Evolutionary conservation across 2,888 invertebrate species (phyloP).

Genomic region (Tanaodytes sp.): DNA sequence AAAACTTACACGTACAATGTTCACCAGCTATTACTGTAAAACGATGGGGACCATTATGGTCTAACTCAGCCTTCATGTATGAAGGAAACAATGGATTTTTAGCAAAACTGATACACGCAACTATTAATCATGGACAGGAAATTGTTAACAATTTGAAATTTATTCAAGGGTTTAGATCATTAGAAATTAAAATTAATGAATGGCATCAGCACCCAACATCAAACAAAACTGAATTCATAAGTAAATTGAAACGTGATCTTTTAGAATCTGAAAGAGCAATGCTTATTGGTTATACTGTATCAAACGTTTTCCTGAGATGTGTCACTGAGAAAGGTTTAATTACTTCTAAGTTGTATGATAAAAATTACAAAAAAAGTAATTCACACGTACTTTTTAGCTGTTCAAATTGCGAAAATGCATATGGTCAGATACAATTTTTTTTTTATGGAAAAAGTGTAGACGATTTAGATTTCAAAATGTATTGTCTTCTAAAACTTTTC

Average conservation of each 20-base stretch:
- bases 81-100: slow-evolving; percentile 27
- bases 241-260: slow-evolving; percentile 12
- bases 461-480: slow-evolving; percentile 15
- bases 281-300: slow-evolving; percentile 8
- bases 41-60: slow-evolving; percentile 34
- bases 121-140: slow-evolving; percentile 18
- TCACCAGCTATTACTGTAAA: slow-evolving; percentile 18
- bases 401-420: slow-evolving; percentile 13
- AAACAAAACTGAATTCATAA: slow-evolving; percentile 6
- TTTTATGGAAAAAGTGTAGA: slow-evolving; percentile 17
- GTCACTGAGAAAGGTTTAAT: not conserved
- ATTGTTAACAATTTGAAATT: slow-evolving; percentile 27
- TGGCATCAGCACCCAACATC: not conserved
- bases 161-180: slow-evolving; percentile 19
- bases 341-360: slow-evolving; percentile 19
- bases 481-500: slow-evolving; percentile 23
- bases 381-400: slow-evolving; percentile 16
- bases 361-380: slow-evolving; percentile 20
- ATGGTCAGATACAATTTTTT: slow-evolving; percentile 32
- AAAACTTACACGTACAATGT: slow-evolving; percentile 22
- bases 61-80: slow-evolving; percentile 32
- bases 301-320: slow-evolving; percentile 14
- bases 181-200: slow-evolving; percentile 12
- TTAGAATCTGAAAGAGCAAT: slow-evolving; percentile 12
- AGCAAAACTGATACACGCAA: slow-evolving; percentile 20